Evolutionary conservation across 1,140 invertebrate genomes (phyloP).

Genomic region (Frieseomelitta varia): DNA sequence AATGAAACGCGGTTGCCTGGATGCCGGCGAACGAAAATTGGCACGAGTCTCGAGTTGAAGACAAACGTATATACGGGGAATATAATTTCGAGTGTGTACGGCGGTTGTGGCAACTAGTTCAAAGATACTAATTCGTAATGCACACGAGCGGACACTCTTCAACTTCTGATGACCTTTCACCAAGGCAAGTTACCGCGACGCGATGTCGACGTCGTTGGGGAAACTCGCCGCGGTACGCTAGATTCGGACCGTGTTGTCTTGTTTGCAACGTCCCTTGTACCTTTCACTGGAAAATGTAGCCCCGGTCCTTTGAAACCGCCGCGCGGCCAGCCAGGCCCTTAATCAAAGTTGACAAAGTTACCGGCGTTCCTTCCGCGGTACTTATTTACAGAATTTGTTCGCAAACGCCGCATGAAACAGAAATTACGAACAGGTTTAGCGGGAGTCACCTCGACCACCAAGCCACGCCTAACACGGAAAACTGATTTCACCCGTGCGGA

Average conservation of each 20-base stretch:
- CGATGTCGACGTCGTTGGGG: slow-evolving; percentile 8
- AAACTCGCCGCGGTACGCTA: slow-evolving; percentile 11
- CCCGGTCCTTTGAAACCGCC: slow-evolving; percentile 26
- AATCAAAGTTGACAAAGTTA: slow-evolving; percentile 50
- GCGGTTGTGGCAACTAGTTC: neutral
- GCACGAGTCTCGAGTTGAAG: neutral
- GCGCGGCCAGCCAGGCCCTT: slow-evolving; percentile 1
- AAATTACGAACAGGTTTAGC: slow-evolving; percentile 23
- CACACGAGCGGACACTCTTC: slow-evolving; percentile 6
- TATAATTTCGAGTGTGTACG: no score
- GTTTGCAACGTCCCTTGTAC: slow-evolving; percentile 23
- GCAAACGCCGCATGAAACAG: slow-evolving; percentile 29
- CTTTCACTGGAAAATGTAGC: slow-evolving; percentile 15
- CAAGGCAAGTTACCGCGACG: slow-evolving; percentile 21
- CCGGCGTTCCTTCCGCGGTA: slow-evolving; percentile 17
- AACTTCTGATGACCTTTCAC: slow-evolving; percentile 12
- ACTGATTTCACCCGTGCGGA: neutral
- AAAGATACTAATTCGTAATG: slow-evolving; percentile 34
- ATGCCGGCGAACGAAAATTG: neutral
- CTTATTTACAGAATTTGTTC: slow-evolving; percentile 30
- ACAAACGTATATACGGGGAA: neutral
- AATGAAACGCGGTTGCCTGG: no score
- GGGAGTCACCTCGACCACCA: neutral
- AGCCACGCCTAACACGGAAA: neutral
- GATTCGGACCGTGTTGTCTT: slow-evolving; percentile 29